Evolutionary conservation across 1,140 invertebrate species (phyloP).

Genomic region (Neomicropteryx cornuta): DNA sequence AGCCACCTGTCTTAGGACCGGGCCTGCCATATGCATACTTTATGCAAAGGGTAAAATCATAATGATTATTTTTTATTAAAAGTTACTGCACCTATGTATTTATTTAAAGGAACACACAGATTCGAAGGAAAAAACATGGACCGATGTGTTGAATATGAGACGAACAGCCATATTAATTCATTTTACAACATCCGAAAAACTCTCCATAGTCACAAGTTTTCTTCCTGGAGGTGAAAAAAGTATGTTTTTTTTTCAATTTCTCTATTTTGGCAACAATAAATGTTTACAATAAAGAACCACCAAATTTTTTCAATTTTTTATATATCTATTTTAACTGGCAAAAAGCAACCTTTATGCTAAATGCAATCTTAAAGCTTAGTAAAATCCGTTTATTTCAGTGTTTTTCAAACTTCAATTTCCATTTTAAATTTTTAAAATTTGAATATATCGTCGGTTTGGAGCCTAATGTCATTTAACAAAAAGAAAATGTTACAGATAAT

Average conservation of each 20-base stretch:
- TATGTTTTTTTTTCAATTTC: constrained; percentile 23
- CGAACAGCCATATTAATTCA: constrained; percentile 67
- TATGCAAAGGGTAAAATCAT: constrained; percentile 9
- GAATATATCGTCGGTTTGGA: not conserved
- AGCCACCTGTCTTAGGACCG: constrained; percentile 7
- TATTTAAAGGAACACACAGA: constrained; percentile 29
- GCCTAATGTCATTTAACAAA: not conserved
- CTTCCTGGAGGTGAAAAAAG: constrained; percentile 70
- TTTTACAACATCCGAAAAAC: constrained; percentile 85
- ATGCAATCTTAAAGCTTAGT: constrained; percentile 7
- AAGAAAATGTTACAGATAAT: no score
- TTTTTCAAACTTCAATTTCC: constrained; percentile 3
- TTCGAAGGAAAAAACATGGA: constrained; percentile 28
- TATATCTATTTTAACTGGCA: constrained; percentile 22
- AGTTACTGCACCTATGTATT: constrained; percentile 32
- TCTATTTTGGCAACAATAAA: constrained; percentile 4
- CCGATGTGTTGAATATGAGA: constrained; percentile 65
- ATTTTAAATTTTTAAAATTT: constrained; percentile 1
- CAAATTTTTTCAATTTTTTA: constrained; percentile 20
- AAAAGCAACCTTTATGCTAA: constrained; percentile 2
- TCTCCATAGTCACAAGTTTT: constrained; percentile 83
- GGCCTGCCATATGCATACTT: constrained; percentile 4
- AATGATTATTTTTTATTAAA: constrained; percentile 17
- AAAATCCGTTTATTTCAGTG: constrained; percentile 5
- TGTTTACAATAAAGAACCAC: constrained; percentile 3